Conservation (phyloP, 2,797 vertebrate species). For the Rhinoraja longicauda region DNA sequence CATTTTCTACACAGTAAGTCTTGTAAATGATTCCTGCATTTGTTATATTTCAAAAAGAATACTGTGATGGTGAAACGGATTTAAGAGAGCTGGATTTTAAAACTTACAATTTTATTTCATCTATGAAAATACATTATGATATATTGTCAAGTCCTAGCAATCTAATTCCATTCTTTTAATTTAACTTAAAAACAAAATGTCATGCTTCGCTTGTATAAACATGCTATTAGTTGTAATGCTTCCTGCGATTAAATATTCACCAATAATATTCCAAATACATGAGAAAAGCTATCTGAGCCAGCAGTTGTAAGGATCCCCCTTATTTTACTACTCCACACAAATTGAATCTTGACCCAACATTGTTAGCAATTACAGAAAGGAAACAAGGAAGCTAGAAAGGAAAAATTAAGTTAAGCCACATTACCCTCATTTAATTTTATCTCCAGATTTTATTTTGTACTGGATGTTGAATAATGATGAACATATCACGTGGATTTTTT, state of each 20-base stretch:
- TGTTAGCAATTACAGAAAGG: not conserved
- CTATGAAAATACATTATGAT: not conserved
- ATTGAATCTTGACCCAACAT: not conserved
- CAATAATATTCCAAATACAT: not conserved
- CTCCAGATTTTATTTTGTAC: not conserved
- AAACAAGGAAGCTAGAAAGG: not conserved
- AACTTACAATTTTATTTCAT: not conserved
- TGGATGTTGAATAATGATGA: not conserved
- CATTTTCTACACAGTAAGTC: slow-evolving; percentile 97
- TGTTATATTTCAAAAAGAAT: not conserved
- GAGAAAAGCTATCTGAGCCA: not conserved
- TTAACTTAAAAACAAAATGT: not conserved
- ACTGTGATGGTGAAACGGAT: not conserved
- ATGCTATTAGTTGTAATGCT: not conserved
- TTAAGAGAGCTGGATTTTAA: not conserved
- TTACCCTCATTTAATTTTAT: not conserved
- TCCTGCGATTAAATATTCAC: not conserved
- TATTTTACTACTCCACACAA: too few species aligned
- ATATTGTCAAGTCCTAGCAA: not conserved
- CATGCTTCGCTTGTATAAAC: not conserved
- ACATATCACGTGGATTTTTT: not conserved
- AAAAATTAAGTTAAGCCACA: not conserved
- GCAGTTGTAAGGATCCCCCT: not conserved
- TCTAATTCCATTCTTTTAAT: not conserved
- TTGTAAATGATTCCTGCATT: slow-evolving; percentile 37